Evolutionary conservation across 2,113 vertebrate genomes (phyloP).

Genomic region (Limnothrissa miodon): DNA sequence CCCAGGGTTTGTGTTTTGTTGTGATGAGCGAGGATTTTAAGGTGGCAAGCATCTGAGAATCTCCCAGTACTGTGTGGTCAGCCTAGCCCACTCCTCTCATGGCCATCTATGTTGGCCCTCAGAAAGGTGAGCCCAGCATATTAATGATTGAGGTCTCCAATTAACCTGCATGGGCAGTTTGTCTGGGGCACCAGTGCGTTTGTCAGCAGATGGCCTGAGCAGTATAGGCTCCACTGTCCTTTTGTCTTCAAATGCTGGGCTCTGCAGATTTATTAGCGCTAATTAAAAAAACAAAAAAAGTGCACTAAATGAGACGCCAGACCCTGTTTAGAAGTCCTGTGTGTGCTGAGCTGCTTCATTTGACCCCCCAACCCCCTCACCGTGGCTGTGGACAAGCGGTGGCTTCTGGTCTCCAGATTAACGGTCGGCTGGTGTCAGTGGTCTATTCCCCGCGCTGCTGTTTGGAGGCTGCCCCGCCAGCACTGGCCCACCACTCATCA

Average conservation of each 20-base stretch:
- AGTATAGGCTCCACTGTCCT: neutral
- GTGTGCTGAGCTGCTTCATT: slow-evolving; percentile 45
- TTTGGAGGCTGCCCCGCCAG: slow-evolving; percentile 32
- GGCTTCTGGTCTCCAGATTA: slow-evolving; percentile 49
- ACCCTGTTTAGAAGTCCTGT: slow-evolving; percentile 32
- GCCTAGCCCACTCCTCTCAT: slow-evolving; percentile 12
- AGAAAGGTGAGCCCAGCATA: slow-evolving; percentile 24
- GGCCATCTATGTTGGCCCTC: slow-evolving; percentile 38
- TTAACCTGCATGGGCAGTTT: slow-evolving; percentile 53
- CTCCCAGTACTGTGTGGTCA: neutral
- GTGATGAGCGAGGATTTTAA: neutral
- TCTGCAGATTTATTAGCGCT: slow-evolving; percentile 56
- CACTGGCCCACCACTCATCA: slow-evolving; percentile 3
- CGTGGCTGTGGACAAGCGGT: neutral
- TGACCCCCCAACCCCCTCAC: neutral
- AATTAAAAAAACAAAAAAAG: slow-evolving; percentile 60
- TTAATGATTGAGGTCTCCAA: slow-evolving; percentile 56
- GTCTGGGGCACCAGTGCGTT: neutral
- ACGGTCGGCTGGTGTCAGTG: slow-evolving; percentile 39
- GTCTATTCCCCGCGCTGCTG: slow-evolving; percentile 34
- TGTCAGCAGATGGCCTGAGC: neutral
- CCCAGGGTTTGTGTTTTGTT: neutral
- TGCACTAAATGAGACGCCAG: slow-evolving; percentile 52
- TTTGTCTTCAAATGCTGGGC: slow-evolving; percentile 1
- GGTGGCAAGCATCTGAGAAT: neutral